Evolutionary conservation across 1,140 invertebrate species (phyloP).

Genomic region (Acromyrmex echinatior): DNA sequence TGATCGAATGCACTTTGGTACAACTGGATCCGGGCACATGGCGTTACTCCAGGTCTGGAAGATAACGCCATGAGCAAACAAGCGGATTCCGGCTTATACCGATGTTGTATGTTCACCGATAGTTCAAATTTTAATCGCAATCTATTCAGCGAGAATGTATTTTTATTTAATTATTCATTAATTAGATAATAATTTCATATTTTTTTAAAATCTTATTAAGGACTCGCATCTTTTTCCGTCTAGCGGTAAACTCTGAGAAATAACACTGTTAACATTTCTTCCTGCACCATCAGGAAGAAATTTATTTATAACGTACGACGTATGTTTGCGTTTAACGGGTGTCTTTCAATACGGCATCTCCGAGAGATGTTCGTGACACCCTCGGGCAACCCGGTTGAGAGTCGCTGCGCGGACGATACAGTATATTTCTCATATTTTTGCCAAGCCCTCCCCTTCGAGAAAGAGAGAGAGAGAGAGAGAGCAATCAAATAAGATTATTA

Average conservation of each 20-base stretch:
- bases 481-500: conserved; percentile 60
- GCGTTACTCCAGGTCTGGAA: conserved; percentile 59
- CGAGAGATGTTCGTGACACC: conserved; percentile 37
- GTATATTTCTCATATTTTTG: conserved; percentile 60
- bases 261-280: neutral
- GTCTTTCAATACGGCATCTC: conserved; percentile 19
- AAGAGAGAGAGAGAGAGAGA: too few species aligned
- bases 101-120: conserved; percentile 16
- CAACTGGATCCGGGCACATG: conserved; percentile 72
- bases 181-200: neutral
- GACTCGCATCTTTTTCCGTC: neutral
- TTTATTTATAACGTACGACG: neutral
- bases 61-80: conserved; percentile 53
- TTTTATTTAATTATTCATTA: neutral
- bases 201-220: neutral
- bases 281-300: neutral
- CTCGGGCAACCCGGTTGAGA: conserved; percentile 36
- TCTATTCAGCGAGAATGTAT: neutral
- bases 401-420: conserved; percentile 38
- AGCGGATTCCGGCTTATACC: conserved; percentile 52
- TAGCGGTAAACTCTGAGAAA: neutral
- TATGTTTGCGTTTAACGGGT: neutral
- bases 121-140: conserved; percentile 9
- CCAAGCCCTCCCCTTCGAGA: conserved; percentile 35
- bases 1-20: conserved; percentile 62